Evolutionary conservation across 2,797 vertebrate species (phyloP).

Genomic region (Glossophaga mutica): DNA sequence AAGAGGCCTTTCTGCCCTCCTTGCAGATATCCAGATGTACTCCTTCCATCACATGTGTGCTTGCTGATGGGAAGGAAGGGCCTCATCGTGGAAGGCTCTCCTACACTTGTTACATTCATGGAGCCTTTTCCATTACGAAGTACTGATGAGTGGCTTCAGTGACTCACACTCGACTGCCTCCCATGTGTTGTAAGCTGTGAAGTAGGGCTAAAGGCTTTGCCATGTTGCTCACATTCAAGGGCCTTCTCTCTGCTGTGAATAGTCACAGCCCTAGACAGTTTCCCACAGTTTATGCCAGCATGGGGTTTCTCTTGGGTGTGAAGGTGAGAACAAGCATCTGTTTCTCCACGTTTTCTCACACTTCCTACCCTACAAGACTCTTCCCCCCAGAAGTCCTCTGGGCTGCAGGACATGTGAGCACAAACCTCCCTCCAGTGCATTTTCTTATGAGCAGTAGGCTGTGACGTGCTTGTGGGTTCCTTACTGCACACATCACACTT

Average conservation of each 20-base stretch:
- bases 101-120: fast-evolving
- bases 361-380: background rate
- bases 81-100: background rate
- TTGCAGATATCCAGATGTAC: background rate
- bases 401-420: background rate
- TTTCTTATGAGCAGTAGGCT: background rate
- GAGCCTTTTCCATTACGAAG: background rate
- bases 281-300: background rate
- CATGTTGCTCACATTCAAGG: fast-evolving
- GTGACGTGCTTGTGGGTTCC: background rate
- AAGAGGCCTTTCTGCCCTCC: background rate
- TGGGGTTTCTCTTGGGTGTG: background rate
- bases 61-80: background rate
- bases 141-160: background rate
- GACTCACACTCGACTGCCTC: background rate
- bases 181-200: background rate
- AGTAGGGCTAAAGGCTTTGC: background rate
- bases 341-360: background rate
- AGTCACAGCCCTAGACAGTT: background rate
- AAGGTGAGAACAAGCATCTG: background rate
- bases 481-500: background rate
- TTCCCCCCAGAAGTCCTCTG: background rate
- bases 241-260: background rate
- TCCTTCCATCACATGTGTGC: background rate
- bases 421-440: background rate